A percentile compares a stretch with the other conserved stretches of the same genome.
These are phyloP conservation scores for Cheirogaleus major DNA, from an alignment of 2,797 vertebrate species.

Conservation along the genomic window DNA sequence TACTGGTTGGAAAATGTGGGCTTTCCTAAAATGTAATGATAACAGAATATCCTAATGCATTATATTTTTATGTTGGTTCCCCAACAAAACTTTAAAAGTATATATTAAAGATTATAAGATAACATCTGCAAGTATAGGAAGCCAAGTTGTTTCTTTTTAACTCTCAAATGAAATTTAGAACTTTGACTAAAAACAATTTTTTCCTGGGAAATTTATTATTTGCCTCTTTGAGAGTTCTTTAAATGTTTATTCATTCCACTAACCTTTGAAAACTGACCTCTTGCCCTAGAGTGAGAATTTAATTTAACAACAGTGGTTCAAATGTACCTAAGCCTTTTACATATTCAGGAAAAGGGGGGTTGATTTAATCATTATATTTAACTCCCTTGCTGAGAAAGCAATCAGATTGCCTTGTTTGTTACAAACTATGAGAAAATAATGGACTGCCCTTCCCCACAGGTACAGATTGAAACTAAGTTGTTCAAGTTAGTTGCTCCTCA, in stretches of 20 bases:
- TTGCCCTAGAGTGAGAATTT: background rate
- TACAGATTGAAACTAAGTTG: background rate
- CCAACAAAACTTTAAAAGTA: background rate
- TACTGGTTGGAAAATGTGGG: background rate
- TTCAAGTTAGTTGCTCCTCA: background rate
- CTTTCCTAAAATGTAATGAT: background rate
- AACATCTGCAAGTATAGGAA: constrained; percentile 2
- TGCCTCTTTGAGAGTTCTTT: background rate
- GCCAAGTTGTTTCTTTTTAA: constrained; percentile 6
- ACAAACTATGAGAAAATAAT: background rate
- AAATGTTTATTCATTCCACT: background rate
- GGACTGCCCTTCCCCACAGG: background rate
- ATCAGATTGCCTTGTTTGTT: background rate
- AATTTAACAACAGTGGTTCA: background rate
- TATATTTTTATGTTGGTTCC: constrained; percentile 29
- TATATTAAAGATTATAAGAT: background rate
- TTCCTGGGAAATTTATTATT: background rate
- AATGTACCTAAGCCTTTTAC: background rate
- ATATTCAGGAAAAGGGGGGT: background rate
- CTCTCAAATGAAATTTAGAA: constrained; percentile 35
- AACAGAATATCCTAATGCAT: background rate
- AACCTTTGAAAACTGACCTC: constrained; percentile 15
- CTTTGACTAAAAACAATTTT: background rate
- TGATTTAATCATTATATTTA: background rate
- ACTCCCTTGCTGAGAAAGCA: background rate